Evolutionary conservation across 2,888 invertebrate species (phyloP).

Genomic region (Trachelus troglodyta): DNA sequence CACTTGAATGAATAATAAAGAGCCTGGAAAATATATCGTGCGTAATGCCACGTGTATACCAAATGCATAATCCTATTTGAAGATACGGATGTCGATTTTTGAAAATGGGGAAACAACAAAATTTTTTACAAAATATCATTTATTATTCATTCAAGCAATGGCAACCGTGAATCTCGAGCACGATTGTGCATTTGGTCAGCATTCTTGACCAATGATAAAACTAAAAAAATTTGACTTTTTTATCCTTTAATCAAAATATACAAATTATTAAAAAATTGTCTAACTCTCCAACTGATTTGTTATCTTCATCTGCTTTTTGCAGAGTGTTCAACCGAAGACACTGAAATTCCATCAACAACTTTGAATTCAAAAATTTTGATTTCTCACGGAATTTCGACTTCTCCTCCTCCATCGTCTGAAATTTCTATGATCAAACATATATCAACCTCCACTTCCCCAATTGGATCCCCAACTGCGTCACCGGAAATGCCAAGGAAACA

Average conservation of each 20-base stretch:
- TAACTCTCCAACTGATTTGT: neutral
- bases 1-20: conserved; percentile 65
- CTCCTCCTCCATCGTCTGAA: conserved; percentile 4
- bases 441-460: conserved; percentile 20
- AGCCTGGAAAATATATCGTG: conserved; percentile 13
- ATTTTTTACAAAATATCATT: conserved; percentile 15
- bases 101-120: neutral
- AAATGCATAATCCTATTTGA: conserved; percentile 62
- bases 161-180: conserved; percentile 47
- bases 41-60: conserved; percentile 35
- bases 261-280: neutral
- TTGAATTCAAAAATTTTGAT: neutral
- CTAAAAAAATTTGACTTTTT: neutral
- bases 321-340: neutral
- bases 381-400: neutral
- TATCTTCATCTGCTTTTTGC: neutral
- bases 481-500: conserved; percentile 4
- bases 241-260: neutral
- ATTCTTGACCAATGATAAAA: conserved; percentile 26
- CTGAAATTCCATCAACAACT: neutral
- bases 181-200: conserved; percentile 56
- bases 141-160: conserved; percentile 62
- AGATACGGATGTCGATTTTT: conserved; percentile 25
- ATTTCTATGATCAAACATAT: conserved; percentile 9
- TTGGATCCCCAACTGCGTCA: neutral